Conservation (phyloP, 2,113 vertebrate species). For the Monarcha castaneiventris region DNA sequence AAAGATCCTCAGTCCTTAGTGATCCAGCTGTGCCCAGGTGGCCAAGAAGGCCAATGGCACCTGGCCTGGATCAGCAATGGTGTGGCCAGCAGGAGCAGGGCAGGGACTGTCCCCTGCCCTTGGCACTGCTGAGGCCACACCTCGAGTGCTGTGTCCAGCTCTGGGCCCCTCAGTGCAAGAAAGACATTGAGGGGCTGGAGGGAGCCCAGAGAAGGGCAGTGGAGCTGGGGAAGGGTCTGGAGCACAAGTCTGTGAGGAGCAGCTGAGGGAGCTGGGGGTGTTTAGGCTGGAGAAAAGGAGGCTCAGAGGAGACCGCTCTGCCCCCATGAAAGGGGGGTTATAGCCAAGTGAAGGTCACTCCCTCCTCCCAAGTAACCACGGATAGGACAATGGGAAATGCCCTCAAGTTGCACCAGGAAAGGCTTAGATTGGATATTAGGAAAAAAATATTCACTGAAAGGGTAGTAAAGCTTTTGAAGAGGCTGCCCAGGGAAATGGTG, state of each 20-base stretch:
- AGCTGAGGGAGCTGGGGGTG: neutral
- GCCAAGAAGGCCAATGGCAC: neutral
- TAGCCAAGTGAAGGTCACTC: neutral
- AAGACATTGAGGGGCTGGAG: accelerated
- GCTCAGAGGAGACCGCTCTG: neutral
- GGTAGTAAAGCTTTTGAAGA: neutral
- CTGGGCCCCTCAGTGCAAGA: accelerated
- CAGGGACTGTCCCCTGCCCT: neutral
- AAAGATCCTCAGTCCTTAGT: neutral
- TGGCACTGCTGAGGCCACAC: accelerated
- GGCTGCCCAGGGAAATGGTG: neutral
- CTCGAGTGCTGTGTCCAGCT: neutral
- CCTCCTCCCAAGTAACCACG: neutral
- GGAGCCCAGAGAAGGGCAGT: accelerated
- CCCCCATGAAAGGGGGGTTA: neutral
- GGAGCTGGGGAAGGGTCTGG: neutral
- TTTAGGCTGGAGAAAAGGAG: neutral
- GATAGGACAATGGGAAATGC: neutral
- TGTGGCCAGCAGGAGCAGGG: neutral
- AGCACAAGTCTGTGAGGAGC: neutral
- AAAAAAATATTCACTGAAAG: neutral
- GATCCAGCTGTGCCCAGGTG: neutral
- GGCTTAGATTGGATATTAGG: neutral
- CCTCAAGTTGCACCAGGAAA: neutral
- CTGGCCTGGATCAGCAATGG: neutral